These are phyloP conservation scores for Dolichopus griseipennis DNA, from an alignment of 2,888 invertebrate species.

Conservation along the genomic window DNA sequence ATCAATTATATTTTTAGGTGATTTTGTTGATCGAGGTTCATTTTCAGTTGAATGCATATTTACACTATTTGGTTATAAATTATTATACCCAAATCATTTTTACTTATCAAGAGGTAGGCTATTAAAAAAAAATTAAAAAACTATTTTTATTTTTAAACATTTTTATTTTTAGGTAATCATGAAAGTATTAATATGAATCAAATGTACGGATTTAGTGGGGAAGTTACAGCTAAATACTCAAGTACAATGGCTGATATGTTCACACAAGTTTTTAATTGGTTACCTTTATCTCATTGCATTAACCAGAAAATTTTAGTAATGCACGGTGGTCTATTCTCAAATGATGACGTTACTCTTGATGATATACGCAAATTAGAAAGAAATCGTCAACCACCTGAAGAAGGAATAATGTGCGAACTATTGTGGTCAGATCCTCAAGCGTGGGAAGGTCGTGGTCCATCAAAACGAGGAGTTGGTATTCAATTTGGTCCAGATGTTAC, in stretches of 20 bases:
- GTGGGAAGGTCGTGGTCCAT: constrained; percentile 76
- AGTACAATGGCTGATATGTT: constrained; percentile 94
- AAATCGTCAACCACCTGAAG: constrained; percentile 94
- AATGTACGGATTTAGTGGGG: constrained; percentile 99
- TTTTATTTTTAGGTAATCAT: constrained; percentile 72
- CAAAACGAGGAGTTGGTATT: constrained; percentile 95
- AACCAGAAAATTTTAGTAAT: constrained; percentile 77
- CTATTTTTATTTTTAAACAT: constrained; percentile 12
- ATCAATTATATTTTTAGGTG: constrained; percentile 49
- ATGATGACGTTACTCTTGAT: constrained; percentile 84
- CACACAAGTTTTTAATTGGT: constrained; percentile 97
- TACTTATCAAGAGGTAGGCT: constrained; percentile 89
- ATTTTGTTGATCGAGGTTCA: constrained; percentile 98
- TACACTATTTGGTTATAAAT: constrained; percentile 90
- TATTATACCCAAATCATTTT: constrained; percentile 92
- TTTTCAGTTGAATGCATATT: constrained; percentile 99
- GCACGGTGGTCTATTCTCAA: constrained; percentile 97
- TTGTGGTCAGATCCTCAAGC: constrained; percentile 98
- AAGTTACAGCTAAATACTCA: constrained; percentile 93
- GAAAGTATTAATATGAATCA: constrained; percentile 98
- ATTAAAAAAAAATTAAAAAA: background rate
- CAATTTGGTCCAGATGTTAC: constrained; percentile 99
- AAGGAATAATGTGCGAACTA: constrained; percentile 96
- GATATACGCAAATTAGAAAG: constrained; percentile 83
- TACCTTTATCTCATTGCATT: constrained; percentile 92